These are phyloP conservation scores for Anguilla obscura DNA, from an alignment of 2,797 vertebrate genomes.

Conservation along the genomic window DNA sequence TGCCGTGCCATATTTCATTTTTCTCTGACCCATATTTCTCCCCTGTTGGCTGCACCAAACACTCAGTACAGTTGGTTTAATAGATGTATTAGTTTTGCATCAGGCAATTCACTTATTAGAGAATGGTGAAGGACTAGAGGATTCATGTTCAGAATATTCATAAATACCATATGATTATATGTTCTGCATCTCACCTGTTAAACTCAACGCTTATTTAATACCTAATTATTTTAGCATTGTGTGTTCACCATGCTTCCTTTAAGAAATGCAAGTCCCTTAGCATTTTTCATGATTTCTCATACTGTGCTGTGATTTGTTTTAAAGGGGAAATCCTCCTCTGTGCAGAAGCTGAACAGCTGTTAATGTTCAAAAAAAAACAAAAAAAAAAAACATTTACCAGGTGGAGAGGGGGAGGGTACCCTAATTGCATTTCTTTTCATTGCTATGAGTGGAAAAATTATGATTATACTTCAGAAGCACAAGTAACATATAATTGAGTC, in stretches of 20 bases:
- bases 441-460: conserved; percentile 21
- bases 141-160: background rate
- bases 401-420: conserved; percentile 15
- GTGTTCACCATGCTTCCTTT: background rate
- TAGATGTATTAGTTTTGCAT: conserved; percentile 13
- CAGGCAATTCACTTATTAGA: background rate
- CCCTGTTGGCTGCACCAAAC: background rate
- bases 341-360: conserved; percentile 25
- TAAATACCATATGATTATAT: background rate
- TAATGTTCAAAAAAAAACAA: background rate
- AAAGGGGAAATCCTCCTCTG: conserved; percentile 23
- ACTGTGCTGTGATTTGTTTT: conserved; percentile 24
- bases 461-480: conserved; percentile 16
- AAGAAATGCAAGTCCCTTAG: background rate
- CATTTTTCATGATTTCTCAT: background rate
- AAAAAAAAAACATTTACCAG: background rate
- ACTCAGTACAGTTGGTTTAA: background rate
- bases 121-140: background rate
- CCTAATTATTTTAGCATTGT: background rate
- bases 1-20: background rate
- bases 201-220: background rate
- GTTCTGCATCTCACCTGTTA: background rate
- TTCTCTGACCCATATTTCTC: conserved; percentile 1
- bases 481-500: conserved; percentile 30
- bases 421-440: background rate